Base-by-base conservation (phyloP, 2,797 vertebrate genomes). In the Argyrosomus regius region DNA sequence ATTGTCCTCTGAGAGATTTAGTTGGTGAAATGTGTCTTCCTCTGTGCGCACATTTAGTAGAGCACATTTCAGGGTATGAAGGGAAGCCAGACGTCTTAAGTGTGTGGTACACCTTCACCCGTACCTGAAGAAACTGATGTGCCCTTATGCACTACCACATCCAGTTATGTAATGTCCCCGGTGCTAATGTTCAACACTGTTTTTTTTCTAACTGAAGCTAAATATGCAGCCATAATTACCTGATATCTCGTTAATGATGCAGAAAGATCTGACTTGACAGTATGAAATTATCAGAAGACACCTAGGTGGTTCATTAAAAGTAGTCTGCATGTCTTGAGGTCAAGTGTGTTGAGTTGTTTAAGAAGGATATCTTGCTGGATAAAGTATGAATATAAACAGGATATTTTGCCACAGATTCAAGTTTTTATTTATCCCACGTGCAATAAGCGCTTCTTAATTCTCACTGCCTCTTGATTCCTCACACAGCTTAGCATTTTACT, bases 1-100 rank as follows among this genome's bases (percentile, higher is more conserved):
- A 85, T 66, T 65, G 77, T 88, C 89, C 73, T 18, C 1, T 1
- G 84, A 83, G 82, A 81, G 72, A 88, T 90, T 54, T 74, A 85
- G 39, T 72, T 3, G 49, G 56, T 48, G 41, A 56, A 70, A 77
- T 75, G 54, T 78, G 43, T 81, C 48, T 65, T 79, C 49, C 18
- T 54, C 67, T 56, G 59, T 39, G 31, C 41, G 63, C 31, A 67
- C 46, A 74, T 72, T 81, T 45, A 77, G 4, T 4, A 10, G 16
- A 61, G 64, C 28, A 45, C 62, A 78, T 72, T 39, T 62, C 12
- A 54, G n/a, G 20, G 35, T 58, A 62, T 70, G 64, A 58, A 53
- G 65, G 75, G 49, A 70, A 57, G 45, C 2, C 43, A 14, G 43
- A 35, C 56, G 54, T 28, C 24, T 43, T 66, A 41, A 43, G 39